Percentiles rank a stretch among this genome's conserved stretches.
phyloP scores from a whole-genome alignment of 1,140 invertebrate species.

The Polypedilum pembai region DNA sequence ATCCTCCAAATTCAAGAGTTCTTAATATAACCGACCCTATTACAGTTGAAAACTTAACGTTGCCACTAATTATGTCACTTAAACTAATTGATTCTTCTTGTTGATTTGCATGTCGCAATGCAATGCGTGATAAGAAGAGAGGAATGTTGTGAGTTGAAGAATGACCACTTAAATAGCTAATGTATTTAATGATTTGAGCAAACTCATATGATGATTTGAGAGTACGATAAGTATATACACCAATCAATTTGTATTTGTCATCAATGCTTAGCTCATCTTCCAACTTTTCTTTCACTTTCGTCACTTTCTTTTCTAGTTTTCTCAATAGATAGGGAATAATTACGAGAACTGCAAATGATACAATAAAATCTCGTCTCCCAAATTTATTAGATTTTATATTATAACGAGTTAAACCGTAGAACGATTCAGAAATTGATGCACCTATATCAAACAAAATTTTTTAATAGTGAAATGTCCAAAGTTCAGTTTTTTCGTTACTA shows the following conservation, averaged over 20 bases:
- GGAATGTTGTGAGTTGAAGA: constrained; percentile 38
- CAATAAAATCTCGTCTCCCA: background rate
- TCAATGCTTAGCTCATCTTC: background rate
- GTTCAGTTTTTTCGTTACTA: constrained; percentile 31
- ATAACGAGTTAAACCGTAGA: constrained; percentile 36
- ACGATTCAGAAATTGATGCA: constrained; percentile 37
- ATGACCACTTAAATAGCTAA: constrained; percentile 39
- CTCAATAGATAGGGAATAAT: constrained; percentile 18
- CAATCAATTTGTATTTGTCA: background rate
- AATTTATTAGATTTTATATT: constrained; percentile 33
- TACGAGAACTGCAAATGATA: background rate
- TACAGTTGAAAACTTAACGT: constrained; percentile 35
- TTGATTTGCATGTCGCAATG: background rate
- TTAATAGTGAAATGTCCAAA: constrained; percentile 29
- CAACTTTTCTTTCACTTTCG: background rate
- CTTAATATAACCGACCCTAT: constrained; percentile 39
- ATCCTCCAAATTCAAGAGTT: constrained; percentile 39
- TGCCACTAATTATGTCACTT: constrained; percentile 38
- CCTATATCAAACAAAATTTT: too few species aligned
- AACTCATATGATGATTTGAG: constrained; percentile 22
- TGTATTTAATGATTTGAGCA: constrained; percentile 33
- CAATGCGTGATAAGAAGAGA: constrained; percentile 32
- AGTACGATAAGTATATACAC: background rate
- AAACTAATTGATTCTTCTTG: constrained; percentile 37
- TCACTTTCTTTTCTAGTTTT: background rate